phyloP scores from a whole-genome alignment of 2,113 vertebrate species.

The Tychaedon coryphoeus region DNA sequence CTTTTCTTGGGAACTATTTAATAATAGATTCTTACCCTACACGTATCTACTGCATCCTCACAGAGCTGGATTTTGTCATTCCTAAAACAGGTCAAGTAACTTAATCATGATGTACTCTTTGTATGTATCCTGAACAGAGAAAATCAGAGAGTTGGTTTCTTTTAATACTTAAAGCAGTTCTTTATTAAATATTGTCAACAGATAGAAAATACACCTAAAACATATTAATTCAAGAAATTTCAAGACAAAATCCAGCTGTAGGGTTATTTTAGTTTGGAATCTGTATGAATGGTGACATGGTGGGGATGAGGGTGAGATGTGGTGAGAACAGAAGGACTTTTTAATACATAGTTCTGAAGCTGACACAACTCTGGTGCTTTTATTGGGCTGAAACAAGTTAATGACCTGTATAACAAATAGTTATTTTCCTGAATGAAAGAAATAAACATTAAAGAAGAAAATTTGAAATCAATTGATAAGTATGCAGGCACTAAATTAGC shows the following conservation, averaged over 20 bases:
- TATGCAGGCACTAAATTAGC: constrained; percentile 15
- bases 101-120: background rate
- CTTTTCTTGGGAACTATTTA: constrained; percentile 32
- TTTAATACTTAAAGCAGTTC: background rate
- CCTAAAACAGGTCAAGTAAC: background rate
- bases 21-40: background rate
- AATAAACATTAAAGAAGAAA: constrained; percentile 37
- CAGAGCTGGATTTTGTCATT: background rate
- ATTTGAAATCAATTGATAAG: constrained; percentile 41
- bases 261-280: background rate
- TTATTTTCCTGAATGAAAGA: constrained; percentile 15
- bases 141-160: rapidly evolving
- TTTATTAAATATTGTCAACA: background rate
- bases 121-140: background rate
- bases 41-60: background rate
- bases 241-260: background rate
- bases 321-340: background rate
- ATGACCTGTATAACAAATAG: background rate
- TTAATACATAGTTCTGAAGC: background rate
- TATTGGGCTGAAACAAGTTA: background rate
- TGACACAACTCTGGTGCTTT: background rate
- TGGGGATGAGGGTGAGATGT: background rate
- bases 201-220: background rate
- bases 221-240: background rate
- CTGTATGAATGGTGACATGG: rapidly evolving